A percentile compares a stretch with the other conserved stretches of the same genome.
phyloP scores from a whole-genome alignment of 2,113 vertebrate genomes.

The Bos indicus region DNA sequence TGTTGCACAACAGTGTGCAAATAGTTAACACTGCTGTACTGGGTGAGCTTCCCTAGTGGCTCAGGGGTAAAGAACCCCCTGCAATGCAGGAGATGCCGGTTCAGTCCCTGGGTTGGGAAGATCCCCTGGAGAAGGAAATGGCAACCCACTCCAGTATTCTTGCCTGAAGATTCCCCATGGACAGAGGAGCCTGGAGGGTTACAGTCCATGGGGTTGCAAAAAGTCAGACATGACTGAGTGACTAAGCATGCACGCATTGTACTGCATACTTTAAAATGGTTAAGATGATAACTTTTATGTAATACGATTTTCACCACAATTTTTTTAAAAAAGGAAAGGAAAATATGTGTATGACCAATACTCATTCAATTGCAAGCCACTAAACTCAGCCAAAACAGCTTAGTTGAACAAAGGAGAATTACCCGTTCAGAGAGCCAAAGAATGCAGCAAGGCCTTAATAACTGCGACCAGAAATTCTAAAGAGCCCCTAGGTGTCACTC shows the following conservation, averaged over 20 bases:
- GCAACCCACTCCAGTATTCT: not conserved
- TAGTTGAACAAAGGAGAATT: not conserved
- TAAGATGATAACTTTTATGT: not conserved
- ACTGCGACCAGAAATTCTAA: not conserved
- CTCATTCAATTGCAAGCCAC: not conserved
- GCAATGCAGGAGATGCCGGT: not conserved
- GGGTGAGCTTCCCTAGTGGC: not conserved
- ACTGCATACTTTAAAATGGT: not conserved
- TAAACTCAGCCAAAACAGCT: not conserved
- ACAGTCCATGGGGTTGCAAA: not conserved
- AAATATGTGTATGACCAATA: not conserved
- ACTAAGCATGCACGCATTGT: fast-evolving
- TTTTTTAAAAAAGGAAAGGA: not conserved
- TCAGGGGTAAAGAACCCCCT: not conserved
- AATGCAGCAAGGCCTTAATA: not conserved
- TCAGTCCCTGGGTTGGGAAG: not conserved
- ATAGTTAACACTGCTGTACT: not conserved
- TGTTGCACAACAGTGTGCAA: not conserved
- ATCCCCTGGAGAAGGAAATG: not conserved
- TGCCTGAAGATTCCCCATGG: not conserved
- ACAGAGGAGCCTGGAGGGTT: not conserved
- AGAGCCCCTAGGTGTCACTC: not conserved
- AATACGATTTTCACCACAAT: not conserved
- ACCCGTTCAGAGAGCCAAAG: not conserved
- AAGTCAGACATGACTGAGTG: not conserved